phyloP scores from a whole-genome alignment of 1,140 invertebrate genomes.

The Anoplophora glabripennis region DNA sequence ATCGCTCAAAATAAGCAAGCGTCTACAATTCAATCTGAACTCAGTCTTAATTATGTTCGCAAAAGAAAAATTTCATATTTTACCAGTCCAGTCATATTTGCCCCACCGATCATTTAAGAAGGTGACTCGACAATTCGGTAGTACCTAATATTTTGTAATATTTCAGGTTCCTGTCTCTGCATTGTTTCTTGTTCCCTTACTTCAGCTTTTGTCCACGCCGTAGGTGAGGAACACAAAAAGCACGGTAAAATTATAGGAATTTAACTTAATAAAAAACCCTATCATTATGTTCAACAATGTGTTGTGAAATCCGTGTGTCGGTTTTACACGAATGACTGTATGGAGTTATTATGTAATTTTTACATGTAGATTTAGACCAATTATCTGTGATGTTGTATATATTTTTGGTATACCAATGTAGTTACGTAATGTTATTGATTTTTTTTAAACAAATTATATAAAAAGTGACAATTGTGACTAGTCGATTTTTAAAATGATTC shows the following conservation, averaged over 20 bases:
- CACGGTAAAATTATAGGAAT: conserved; percentile 4
- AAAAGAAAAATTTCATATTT: background rate
- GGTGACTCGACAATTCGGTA: conserved; percentile 24
- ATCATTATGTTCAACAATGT: background rate
- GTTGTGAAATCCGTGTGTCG: no score
- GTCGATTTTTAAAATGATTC: background rate
- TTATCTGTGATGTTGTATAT: conserved; percentile 27
- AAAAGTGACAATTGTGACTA: background rate
- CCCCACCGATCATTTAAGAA: conserved; percentile 21
- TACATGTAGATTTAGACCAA: background rate
- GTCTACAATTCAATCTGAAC: no score
- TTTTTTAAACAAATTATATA: background rate
- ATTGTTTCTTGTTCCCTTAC: conserved; percentile 82
- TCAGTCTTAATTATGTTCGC: no score
- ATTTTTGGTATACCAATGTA: conserved; percentile 5
- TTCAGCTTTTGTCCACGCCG: conserved; percentile 70
- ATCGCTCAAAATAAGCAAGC: no score
- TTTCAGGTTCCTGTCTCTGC: conserved; percentile 81
- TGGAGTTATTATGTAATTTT: background rate
- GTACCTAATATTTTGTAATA: conserved; percentile 36
- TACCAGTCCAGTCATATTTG: no score
- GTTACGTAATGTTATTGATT: background rate
- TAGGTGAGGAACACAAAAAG: conserved; percentile 10
- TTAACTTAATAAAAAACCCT: background rate
- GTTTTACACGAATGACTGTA: no score